Percentiles rank a stretch among this genome's conserved stretches.
Evolutionary conservation across 1,140 invertebrate species (phyloP).

Genomic region (Caenorhabditis briggsae): DNA sequence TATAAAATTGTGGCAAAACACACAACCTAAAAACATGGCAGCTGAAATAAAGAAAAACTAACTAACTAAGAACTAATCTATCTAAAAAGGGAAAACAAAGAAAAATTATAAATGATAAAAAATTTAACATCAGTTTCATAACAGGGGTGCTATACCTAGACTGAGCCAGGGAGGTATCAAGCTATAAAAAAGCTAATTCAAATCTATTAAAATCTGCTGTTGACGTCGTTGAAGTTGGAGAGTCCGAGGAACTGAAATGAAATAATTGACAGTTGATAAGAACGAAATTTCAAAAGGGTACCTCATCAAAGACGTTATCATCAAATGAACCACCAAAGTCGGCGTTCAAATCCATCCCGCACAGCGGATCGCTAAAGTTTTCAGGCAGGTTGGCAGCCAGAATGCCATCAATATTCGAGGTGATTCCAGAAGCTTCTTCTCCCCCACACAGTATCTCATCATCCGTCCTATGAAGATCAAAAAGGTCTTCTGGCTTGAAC

Average conservation of each 20-base stretch:
- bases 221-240: constrained; percentile 13
- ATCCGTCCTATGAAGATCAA: constrained; percentile 4
- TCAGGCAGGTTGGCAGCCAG: constrained; percentile 29
- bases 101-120: constrained; percentile 2
- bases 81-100: not conserved
- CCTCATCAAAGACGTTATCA: constrained; percentile 23
- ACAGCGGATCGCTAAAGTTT: constrained; percentile 38
- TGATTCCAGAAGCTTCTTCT: constrained; percentile 36
- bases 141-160: not conserved
- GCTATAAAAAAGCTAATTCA: not conserved
- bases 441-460: constrained; percentile 43
- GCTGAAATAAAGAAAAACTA: not conserved
- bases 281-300: not conserved
- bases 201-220: not conserved
- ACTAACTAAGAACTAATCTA: constrained; percentile 23
- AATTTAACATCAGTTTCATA: not conserved
- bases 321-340: constrained; percentile 32
- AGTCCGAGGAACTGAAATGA: constrained; percentile 18
- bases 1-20: not conserved
- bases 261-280: not conserved
- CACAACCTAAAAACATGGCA: constrained; percentile 33
- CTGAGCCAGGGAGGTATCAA: not conserved
- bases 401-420: constrained; percentile 28
- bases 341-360: constrained; percentile 32
- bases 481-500: constrained; percentile 17